phyloP scores from a whole-genome alignment of 2,888 invertebrate genomes.

The Xestia sexstrigata region DNA sequence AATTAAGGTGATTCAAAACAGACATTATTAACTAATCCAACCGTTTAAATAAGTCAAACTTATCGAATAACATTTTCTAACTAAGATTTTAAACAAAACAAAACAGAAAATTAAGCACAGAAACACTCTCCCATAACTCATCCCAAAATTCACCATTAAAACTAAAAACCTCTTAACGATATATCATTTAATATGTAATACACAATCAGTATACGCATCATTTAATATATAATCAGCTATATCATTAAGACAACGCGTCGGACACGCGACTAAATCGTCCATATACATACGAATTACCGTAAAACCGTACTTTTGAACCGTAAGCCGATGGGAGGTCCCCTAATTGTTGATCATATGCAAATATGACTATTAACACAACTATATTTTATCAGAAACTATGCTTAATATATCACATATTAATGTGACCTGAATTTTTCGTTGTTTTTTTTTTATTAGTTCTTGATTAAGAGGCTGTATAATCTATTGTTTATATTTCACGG shows the following conservation, averaged over 20 bases:
- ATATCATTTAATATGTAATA: slow-evolving; percentile 52
- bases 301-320: slow-evolving; percentile 74
- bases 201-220: slow-evolving; percentile 50
- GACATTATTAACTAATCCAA: neutral
- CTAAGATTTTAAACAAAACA: slow-evolving; percentile 18
- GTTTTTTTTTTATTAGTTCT: slow-evolving; percentile 39
- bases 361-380: slow-evolving; percentile 77
- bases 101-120: neutral
- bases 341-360: slow-evolving; percentile 87
- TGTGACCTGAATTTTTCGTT: slow-evolving; percentile 52
- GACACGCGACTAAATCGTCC: slow-evolving; percentile 82
- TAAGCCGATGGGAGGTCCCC: slow-evolving; percentile 84
- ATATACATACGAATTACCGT: slow-evolving; percentile 81
- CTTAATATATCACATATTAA: slow-evolving; percentile 52
- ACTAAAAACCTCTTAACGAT: slow-evolving; percentile 49
- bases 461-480: slow-evolving; percentile 61
- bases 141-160: slow-evolving; percentile 35
- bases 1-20: neutral
- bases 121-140: slow-evolving; percentile 28
- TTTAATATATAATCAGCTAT: slow-evolving; percentile 58
- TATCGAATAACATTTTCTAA: neutral
- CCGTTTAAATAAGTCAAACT: neutral
- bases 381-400: slow-evolving; percentile 63
- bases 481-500: slow-evolving; percentile 63
- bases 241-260: slow-evolving; percentile 70